These are phyloP conservation scores for Lacerta agilis DNA, from an alignment of 2,797 vertebrate species.

Conservation along the genomic window DNA sequence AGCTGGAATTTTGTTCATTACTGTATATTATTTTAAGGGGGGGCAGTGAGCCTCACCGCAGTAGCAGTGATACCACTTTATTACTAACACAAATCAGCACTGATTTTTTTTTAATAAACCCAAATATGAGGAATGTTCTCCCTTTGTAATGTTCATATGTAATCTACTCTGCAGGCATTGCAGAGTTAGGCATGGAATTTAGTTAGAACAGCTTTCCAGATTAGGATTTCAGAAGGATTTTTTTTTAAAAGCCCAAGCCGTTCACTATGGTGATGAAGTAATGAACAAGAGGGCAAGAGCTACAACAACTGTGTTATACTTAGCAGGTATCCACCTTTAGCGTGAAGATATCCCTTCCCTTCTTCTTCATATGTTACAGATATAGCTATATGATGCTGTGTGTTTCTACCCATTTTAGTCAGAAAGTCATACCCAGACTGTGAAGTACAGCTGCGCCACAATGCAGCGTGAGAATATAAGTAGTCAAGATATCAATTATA, in stretches of 20 bases:
- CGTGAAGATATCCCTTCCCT: neutral
- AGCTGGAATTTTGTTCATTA: neutral
- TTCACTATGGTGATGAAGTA: neutral
- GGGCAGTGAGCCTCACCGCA: neutral
- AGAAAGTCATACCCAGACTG: neutral
- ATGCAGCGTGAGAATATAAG: neutral
- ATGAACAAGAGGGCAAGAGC: neutral
- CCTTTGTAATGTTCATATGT: neutral
- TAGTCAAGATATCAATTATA: neutral
- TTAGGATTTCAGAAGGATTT: neutral
- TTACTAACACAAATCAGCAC: neutral
- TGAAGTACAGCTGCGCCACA: neutral
- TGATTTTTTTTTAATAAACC: neutral
- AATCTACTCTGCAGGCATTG: neutral
- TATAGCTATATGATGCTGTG: neutral
- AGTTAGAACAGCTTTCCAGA: neutral
- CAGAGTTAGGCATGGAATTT: neutral
- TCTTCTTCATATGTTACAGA: neutral
- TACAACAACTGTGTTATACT: neutral
- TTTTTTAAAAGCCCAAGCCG: neutral
- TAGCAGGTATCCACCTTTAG: neutral
- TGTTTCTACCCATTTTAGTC: neutral
- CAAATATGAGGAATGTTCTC: neutral
- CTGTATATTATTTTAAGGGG: neutral
- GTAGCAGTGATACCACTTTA: neutral